Conservation (phyloP, 2,888 invertebrate species). For the Drosophila mulleri region DNA sequence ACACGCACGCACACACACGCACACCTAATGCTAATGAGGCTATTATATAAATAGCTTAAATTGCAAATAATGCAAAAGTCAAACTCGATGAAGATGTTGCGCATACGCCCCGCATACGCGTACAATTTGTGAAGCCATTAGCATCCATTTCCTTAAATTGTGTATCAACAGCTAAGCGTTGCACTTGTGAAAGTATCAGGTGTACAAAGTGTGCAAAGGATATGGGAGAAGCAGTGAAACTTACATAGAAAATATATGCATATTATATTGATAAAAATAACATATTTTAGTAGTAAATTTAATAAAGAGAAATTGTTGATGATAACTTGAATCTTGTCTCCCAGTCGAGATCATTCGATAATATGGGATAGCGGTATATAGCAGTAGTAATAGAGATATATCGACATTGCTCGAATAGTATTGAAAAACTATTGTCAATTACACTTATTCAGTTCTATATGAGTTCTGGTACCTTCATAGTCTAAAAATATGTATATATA, state of each 20-base stretch:
- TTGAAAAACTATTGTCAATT: background rate
- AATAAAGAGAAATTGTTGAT: too few species aligned
- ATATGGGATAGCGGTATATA: background rate
- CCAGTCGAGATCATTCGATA: background rate
- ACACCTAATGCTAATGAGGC: conserved; percentile 69
- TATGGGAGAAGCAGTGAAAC: conserved; percentile 21
- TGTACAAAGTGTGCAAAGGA: conserved; percentile 50
- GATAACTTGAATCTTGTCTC: background rate
- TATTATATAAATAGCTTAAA: conserved; percentile 78
- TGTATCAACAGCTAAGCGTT: conserved; percentile 50
- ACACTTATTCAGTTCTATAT: too few species aligned
- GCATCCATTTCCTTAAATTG: conserved; percentile 58
- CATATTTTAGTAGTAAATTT: background rate
- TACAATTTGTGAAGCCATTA: conserved; percentile 45
- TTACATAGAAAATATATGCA: conserved; percentile 1
- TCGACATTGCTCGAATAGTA: background rate
- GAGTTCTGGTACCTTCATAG: too few species aligned
- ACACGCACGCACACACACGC: conserved; percentile 14
- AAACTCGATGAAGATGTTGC: conserved; percentile 37
- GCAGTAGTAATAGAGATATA: too few species aligned
- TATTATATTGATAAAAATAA: background rate
- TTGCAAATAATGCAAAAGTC: conserved; percentile 77
- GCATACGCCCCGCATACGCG: conserved; percentile 36
- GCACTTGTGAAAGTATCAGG: conserved; percentile 30
- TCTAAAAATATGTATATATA: too few species aligned